Evolutionary conservation across 2,797 vertebrate species (phyloP).

Genomic region (Alcedo quadribrachys): DNA sequence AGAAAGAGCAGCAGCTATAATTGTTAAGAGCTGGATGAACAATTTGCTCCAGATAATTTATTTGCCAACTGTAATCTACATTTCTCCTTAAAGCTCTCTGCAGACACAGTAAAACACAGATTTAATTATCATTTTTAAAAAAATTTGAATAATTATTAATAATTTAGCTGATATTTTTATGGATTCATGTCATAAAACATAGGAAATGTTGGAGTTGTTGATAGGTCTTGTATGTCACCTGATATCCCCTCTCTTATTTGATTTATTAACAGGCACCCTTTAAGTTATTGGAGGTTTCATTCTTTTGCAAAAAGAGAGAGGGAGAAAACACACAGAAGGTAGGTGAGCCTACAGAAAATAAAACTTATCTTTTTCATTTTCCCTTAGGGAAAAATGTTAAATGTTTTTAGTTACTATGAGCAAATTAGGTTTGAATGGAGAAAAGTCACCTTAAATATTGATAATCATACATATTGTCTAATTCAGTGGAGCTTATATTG

Average conservation of each 20-base stretch:
- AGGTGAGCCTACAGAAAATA: background rate
- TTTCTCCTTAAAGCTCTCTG: background rate
- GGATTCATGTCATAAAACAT: background rate
- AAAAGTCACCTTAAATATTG: slow-evolving; percentile 6
- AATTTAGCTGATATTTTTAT: background rate
- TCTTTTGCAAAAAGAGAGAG: background rate
- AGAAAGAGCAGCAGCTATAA: background rate
- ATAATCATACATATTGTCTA: background rate
- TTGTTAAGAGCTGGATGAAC: background rate
- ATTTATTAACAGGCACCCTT: background rate
- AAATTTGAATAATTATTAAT: background rate
- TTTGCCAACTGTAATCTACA: slow-evolving; percentile 18
- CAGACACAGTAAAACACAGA: background rate
- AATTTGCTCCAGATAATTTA: background rate
- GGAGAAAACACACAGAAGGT: background rate
- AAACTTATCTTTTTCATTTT: background rate
- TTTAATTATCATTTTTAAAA: background rate
- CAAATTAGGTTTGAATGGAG: background rate
- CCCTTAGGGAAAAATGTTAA: background rate
- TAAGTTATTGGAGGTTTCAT: background rate
- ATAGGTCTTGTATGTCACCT: background rate
- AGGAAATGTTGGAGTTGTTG: background rate
- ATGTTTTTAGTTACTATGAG: background rate
- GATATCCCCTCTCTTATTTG: background rate
- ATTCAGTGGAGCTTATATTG: background rate